Evolutionary conservation across 1,140 invertebrate species (phyloP), one percentile per base, ranked within the genome.

Genomic region (Elysia chlorotica): DNA sequence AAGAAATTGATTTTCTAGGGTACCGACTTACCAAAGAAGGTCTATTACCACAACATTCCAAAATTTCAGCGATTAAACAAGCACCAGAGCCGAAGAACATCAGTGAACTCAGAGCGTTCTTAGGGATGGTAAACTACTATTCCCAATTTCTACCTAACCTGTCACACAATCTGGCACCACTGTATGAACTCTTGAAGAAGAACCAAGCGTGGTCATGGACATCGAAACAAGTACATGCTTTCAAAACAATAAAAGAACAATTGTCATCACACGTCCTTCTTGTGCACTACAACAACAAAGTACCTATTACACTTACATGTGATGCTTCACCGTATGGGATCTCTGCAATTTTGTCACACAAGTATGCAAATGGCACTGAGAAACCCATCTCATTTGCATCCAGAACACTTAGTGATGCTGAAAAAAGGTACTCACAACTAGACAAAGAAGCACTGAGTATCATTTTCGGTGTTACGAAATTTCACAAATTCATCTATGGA

Each of bases 381-480:
- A 74, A 76, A 70, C 88, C 88, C 2, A 85, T 90, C 31, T 84
- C 84, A 4, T 90, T 87, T 81, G 84, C 84, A 2, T 89, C 86
- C 0, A 56, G 88, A 71, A 84, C 82, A 1, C 70, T 91, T 23
- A 81, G 77, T 25, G 35, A 71, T 35, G 78, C 87, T 23, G 89
- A 91, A 79, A 76, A 80, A 74, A 88, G 88, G 19, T 91, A 91
- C 77, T 79, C 82, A 23, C 87, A 90, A 71, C 80, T 89, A 4
- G 89, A 92, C 41, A 88, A 25, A 88, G 75, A 90, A 92, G 81
- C 89, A 84, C 0, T 79, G 89, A 17, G 83, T 86, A 3, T 85
- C 91, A 33, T 73, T 90, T 53, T 89, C 84, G 81, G 87, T 17
- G 28, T 86, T 21, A 72, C 89, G 61, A 76, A 81, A 84, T 77